These are phyloP conservation scores for Eupithecia abbreviata DNA, from an alignment of 2,888 invertebrate species.

Conservation along the genomic window DNA sequence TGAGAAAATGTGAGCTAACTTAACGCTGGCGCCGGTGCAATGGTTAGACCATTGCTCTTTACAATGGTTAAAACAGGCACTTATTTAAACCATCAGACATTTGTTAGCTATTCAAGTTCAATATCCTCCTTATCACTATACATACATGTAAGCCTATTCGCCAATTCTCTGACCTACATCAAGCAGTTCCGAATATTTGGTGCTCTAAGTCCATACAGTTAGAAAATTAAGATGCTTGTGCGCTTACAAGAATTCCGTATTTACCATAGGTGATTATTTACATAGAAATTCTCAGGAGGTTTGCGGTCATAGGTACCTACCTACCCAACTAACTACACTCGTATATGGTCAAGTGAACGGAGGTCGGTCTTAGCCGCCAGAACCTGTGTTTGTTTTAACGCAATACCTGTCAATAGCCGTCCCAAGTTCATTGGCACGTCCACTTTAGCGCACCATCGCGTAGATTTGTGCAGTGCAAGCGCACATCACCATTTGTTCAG, in stretches of 20 bases:
- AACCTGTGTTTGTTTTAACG: slow-evolving; percentile 82
- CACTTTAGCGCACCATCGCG: slow-evolving; percentile 80
- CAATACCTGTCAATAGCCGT: slow-evolving; percentile 83
- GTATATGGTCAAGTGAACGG: slow-evolving; percentile 76
- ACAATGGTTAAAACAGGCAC: slow-evolving; percentile 12
- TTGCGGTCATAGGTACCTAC: slow-evolving; percentile 66
- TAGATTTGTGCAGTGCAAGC: slow-evolving; percentile 76
- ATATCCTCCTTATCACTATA: slow-evolving; percentile 1
- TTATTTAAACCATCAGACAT: slow-evolving; percentile 13
- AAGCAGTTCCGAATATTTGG: slow-evolving; percentile 23
- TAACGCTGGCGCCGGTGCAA: slow-evolving; percentile 37
- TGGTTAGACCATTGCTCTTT: slow-evolving; percentile 17
- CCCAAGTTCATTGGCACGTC: slow-evolving; percentile 82
- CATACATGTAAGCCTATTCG: not conserved
- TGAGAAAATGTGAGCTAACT: slow-evolving; percentile 54
- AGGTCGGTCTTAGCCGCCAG: slow-evolving; percentile 77
- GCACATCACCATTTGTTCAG: slow-evolving; percentile 66
- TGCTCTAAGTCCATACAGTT: slow-evolving; percentile 57
- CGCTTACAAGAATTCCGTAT: slow-evolving; percentile 76
- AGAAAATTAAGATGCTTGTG: slow-evolving; percentile 61
- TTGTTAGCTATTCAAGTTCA: not conserved
- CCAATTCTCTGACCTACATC: slow-evolving; percentile 19
- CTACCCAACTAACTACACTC: slow-evolving; percentile 49
- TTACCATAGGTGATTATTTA: slow-evolving; percentile 75
- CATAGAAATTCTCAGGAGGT: slow-evolving; percentile 78